Evolutionary conservation across 2,888 invertebrate species (phyloP).

Genomic region (Linnaemya tessellans): DNA sequence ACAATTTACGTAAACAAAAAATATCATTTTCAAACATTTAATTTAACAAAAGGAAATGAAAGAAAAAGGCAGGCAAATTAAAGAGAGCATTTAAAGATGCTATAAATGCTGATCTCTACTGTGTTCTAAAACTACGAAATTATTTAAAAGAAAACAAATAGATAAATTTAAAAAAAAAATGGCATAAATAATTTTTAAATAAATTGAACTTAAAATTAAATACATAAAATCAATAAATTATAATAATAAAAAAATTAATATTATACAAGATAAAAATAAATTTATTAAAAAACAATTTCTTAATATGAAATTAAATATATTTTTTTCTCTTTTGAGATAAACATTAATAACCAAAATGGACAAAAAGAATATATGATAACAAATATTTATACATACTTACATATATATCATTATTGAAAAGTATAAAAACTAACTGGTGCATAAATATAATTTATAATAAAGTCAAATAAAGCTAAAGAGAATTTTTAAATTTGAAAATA

Average conservation of each 20-base stretch:
- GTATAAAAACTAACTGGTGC: neutral
- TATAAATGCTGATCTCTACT: conserved; percentile 79
- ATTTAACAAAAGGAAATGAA: conserved; percentile 8
- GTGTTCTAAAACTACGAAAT: conserved; percentile 78
- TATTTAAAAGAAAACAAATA: conserved; percentile 57
- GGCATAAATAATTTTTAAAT: conserved; percentile 28
- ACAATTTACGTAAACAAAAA: conserved; percentile 35
- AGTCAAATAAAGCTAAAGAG: neutral
- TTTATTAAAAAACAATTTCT: conserved; percentile 29
- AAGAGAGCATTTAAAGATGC: conserved; percentile 40
- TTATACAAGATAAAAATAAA: conserved; percentile 44
- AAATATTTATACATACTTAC: neutral
- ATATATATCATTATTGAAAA: conserved; percentile 21
- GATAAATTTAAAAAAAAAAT: conserved; percentile 29
- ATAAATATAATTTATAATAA: conserved; percentile 32
- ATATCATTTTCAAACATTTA: neutral
- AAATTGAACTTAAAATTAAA: conserved; percentile 39
- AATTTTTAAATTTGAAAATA: neutral
- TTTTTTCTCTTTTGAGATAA: conserved; percentile 81
- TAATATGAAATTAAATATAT: conserved; percentile 77
- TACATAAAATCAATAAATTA: conserved; percentile 57
- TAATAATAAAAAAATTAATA: conserved; percentile 39
- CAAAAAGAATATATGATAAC: conserved; percentile 18
- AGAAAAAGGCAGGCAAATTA: conserved; percentile 30
- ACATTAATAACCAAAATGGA: conserved; percentile 25